Evolutionary conservation across 1,140 invertebrate species (phyloP).

Genomic region (Prorops nasuta): DNA sequence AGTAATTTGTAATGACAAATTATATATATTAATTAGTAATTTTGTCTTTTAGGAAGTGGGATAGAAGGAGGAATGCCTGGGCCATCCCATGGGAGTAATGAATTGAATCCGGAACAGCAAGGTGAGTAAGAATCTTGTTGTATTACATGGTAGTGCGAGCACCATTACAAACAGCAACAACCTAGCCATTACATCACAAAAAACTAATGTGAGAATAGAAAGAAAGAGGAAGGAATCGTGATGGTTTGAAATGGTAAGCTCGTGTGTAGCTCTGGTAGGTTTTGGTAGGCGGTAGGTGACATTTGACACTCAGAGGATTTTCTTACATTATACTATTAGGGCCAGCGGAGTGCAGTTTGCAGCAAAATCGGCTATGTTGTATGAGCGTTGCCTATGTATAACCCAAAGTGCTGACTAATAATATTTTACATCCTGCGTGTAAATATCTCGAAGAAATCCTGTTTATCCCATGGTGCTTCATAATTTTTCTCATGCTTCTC

Average conservation of each 20-base stretch:
- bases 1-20: not conserved
- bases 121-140: slow-evolving; percentile 47
- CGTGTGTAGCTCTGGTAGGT: slow-evolving; percentile 57
- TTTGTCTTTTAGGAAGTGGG: slow-evolving; percentile 39
- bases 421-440: slow-evolving; percentile 43
- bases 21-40: not conserved
- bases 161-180: slow-evolving; percentile 60
- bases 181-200: slow-evolving; percentile 56
- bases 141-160: slow-evolving; percentile 54
- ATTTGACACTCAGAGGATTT: slow-evolving; percentile 56
- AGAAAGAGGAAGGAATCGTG: slow-evolving; percentile 48
- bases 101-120: slow-evolving; percentile 54
- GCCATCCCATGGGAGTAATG: slow-evolving; percentile 48
- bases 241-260: slow-evolving; percentile 59
- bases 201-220: slow-evolving; percentile 53
- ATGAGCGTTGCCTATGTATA: slow-evolving; percentile 43
- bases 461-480: slow-evolving; percentile 29
- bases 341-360: slow-evolving; percentile 57
- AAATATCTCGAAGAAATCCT: slow-evolving; percentile 33
- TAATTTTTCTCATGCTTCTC: slow-evolving; percentile 39
- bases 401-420: slow-evolving; percentile 33
- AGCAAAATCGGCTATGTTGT: slow-evolving; percentile 51
- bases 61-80: slow-evolving; percentile 52
- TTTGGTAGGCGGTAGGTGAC: slow-evolving; percentile 55
- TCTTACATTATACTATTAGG: slow-evolving; percentile 39